phyloP scores from a whole-genome alignment of 2,113 vertebrate species.

The Brachypteracias leptosomus region DNA sequence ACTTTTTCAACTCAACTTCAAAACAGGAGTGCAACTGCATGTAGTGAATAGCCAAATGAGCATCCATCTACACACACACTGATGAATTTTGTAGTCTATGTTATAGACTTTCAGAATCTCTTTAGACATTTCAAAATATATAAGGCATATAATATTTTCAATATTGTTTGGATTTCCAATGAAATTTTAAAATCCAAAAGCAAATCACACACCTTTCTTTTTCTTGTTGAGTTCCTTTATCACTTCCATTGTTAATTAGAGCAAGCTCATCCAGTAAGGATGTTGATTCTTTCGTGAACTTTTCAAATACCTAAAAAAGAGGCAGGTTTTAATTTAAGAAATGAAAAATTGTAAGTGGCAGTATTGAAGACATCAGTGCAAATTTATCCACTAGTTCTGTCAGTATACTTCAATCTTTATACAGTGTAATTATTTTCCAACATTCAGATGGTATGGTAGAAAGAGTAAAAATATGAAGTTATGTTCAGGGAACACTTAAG shows the following conservation, averaged over 20 bases:
- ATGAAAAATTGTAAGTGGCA: neutral
- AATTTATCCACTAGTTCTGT: neutral
- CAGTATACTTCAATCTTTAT: neutral
- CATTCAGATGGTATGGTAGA: neutral
- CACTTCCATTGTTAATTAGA: constrained; percentile 91
- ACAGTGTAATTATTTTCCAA: neutral
- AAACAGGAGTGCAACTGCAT: neutral
- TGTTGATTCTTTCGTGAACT: constrained; percentile 97
- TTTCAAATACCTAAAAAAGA: constrained; percentile 91
- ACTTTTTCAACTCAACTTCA: neutral
- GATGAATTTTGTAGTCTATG: neutral
- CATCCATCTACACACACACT: neutral
- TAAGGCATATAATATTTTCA: neutral
- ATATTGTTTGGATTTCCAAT: neutral
- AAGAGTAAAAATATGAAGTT: neutral
- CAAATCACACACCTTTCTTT: constrained; percentile 83
- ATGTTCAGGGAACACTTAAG: neutral
- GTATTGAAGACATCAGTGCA: neutral
- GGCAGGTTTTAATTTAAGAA: neutral
- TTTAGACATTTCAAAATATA: neutral
- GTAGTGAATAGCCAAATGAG: neutral
- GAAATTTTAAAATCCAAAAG: neutral
- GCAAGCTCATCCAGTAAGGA: constrained; percentile 93
- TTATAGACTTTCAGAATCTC: neutral
- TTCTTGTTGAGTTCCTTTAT: constrained; percentile 87